phyloP scores from a whole-genome alignment of 1,140 invertebrate species.

The Drosophila pallidifrons region DNA sequence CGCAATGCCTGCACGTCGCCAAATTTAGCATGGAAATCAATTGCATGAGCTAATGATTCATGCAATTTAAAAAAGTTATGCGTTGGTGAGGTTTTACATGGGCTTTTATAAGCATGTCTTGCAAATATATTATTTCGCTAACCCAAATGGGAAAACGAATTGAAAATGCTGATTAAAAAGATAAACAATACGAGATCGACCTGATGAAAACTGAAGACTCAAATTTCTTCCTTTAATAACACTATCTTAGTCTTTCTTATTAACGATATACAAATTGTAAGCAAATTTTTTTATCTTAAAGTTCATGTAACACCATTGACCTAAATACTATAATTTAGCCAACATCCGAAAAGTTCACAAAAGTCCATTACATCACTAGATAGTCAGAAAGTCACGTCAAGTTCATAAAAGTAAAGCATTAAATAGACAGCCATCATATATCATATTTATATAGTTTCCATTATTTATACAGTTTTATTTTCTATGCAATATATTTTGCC shows the following conservation, averaged over 20 bases:
- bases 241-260: neutral
- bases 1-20: constrained; percentile 68
- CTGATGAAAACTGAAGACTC: neutral
- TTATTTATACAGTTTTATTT: constrained; percentile 7
- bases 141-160: neutral
- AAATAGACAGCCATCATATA: constrained; percentile 29
- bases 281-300: neutral
- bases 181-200: neutral
- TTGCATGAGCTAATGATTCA: constrained; percentile 56
- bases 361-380: constrained; percentile 72
- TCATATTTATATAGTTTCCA: constrained; percentile 19
- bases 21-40: constrained; percentile 78
- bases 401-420: constrained; percentile 21
- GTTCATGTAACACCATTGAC: constrained; percentile 18
- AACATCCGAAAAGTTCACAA: constrained; percentile 36
- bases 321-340: constrained; percentile 59
- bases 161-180: neutral
- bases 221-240: neutral
- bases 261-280: neutral
- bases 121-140: constrained; percentile 6
- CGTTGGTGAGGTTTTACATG: neutral
- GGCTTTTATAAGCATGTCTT: neutral
- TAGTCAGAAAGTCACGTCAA: constrained; percentile 30
- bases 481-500: constrained; percentile 9
- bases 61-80: constrained; percentile 41